Base-by-base conservation (phyloP, 2,797 vertebrate genomes). In the Tragelaphus oryx region DNA sequence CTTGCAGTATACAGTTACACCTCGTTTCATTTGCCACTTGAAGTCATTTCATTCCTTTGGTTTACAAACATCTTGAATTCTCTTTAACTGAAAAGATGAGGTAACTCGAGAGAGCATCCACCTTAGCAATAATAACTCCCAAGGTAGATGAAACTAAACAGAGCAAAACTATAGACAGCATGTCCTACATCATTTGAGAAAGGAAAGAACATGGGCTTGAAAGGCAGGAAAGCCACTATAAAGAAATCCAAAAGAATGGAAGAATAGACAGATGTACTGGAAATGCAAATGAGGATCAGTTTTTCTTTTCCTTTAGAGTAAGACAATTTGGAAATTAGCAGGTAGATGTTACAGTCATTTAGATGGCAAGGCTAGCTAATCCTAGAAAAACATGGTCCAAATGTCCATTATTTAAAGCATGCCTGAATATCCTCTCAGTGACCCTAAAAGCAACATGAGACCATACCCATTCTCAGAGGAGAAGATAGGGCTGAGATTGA, bases 51-150 rank as follows among this genome's bases (percentile, higher is more conserved):
- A 88, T 83, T 95, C 44, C 18, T 65, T 78, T 55, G 28, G 26
- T 75, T 92, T 95, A 65, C 33, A 78, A 93, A 92, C 50, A 94
- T 74, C 82, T 89, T 59, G 54, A 95, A 60, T 89, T 96, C 44
- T 93, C 87, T 81, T 84, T 85, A 71, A 85, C 30, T 26, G 83
- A 57, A 95, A 78, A 78, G 75, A 41, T 81, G 93, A 85, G 24
- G 62, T 65, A 78, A 93, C 55, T 60, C 74, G 41, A 78, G 44
- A 83, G 24, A 83, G 16, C 16, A 68, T 28, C 14, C 10, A 2
- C 30, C 37, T 88, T 65, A 54, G 89, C 37, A 86, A 50, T 22
- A 26, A 74, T 37, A 91, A 60, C 54, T n/a, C 30, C 44, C 41
- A 30, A 59, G 46, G 55, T 28, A 81, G 71, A 87, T 24, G 24